Evolutionary conservation across 2,888 invertebrate species (phyloP), one percentile per base, ranked within the genome.

Genomic region (Thymelicus acteon): DNA sequence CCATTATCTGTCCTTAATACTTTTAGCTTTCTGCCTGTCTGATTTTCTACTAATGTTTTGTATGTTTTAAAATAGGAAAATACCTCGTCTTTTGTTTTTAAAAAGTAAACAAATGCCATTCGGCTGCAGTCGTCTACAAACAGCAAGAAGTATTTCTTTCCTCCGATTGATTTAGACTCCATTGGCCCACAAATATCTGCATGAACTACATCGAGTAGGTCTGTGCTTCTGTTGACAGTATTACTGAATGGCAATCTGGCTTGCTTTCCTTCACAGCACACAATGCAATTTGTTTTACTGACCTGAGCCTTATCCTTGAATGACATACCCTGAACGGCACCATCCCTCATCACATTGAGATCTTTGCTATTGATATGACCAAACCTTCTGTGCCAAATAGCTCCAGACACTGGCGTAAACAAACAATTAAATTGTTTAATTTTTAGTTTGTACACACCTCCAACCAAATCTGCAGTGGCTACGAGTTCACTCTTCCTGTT

Each of bases 391-490:
- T 44, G 44, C 44, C 44, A 44, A 4, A 44, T 10, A 44, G 10
- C 4, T 12, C 44, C 44, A 0, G 44, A 44, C 44, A 44, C 44
- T 10, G 44, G 10, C 0, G 44, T 44, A 8, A 44, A 44, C 44
- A 44, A 12, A 44, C 44, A 44, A 10, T 44, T 2, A 4, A 12
- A 10, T 13, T 47, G 12, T 5, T 61, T 66, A 52, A 68, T 68
- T 62, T 44, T 67, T n/a, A 74, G 24, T 15, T 73, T 72, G n/a
- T 72, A 74, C 0, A 73, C 72, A 31, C 74, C 72, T 48, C 62
- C 60, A 15, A 52, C 19, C 19, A 73, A 65, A 60, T 71, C 62
- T 67, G 70, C 71, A 7, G 10, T 65, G 3, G 65, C 71, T 12
- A 72, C 65, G 12, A 64, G 67, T 44, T 67, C 49, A 39, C n/a